phyloP scores from a whole-genome alignment of 2,888 invertebrate species.

The Alitta virens region DNA sequence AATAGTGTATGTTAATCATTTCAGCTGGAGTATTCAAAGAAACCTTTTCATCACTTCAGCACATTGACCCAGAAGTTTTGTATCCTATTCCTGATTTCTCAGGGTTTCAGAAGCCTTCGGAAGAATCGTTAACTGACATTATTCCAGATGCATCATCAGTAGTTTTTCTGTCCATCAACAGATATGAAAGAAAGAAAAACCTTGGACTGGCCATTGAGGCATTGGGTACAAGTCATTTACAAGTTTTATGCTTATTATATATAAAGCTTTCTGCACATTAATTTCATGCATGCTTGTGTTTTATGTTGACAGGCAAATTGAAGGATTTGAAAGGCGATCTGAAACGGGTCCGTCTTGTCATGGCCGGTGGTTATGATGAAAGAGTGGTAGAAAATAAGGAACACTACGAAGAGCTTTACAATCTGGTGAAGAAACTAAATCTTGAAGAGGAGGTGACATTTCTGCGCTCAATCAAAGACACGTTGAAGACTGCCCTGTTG shows the following conservation, averaged over 20 bases:
- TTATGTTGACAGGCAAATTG: conserved; percentile 34
- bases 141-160: conserved; percentile 43
- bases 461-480: conserved; percentile 82
- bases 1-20: too few species aligned
- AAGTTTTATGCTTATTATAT: background rate
- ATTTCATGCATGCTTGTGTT: conserved; percentile 8
- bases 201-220: conserved; percentile 81
- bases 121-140: conserved; percentile 34
- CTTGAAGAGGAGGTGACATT: conserved; percentile 71
- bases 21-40: conserved; percentile 75
- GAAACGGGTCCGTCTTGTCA: conserved; percentile 71
- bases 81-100: conserved; percentile 89
- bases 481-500: conserved; percentile 79
- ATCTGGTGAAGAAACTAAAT: conserved; percentile 65
- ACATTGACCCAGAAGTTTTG: conserved; percentile 74
- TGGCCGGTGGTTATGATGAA: conserved; percentile 95
- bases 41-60: conserved; percentile 73
- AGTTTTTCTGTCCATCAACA: conserved; percentile 89
- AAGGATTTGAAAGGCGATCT: conserved; percentile 17
- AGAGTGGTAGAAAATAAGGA: conserved; percentile 83
- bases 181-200: conserved; percentile 96
- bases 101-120: conserved; percentile 39
- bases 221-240: conserved; percentile 62
- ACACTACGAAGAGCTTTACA: conserved; percentile 74
- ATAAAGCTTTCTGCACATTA: background rate